Evolutionary conservation across 2,797 vertebrate species (phyloP).

Genomic region (Tokudaia muenninki): DNA sequence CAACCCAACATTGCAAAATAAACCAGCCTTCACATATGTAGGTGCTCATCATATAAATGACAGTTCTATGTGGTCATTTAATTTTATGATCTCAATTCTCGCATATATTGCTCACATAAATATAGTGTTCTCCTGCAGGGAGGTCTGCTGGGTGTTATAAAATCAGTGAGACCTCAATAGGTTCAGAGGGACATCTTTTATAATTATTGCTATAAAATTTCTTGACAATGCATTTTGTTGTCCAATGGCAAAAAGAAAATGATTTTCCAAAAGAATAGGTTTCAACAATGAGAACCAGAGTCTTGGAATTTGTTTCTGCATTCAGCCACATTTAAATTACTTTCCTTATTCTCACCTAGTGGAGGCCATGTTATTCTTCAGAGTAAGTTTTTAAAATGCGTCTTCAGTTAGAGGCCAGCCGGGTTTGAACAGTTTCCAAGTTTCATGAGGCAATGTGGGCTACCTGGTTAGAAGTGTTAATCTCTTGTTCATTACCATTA

Average conservation of each 20-base stretch:
- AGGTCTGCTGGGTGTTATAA: conserved; percentile 94
- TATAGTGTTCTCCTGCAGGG: conserved; percentile 94
- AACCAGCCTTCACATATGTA: conserved; percentile 90
- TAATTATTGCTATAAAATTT: conserved; percentile 94
- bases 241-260: conserved; percentile 90
- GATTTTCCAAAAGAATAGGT: conserved; percentile 89
- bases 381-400: conserved; percentile 81
- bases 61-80: conserved; percentile 96
- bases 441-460: conserved; percentile 54
- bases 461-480: conserved; percentile 83
- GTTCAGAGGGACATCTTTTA: conserved; percentile 97
- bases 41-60: conserved; percentile 91
- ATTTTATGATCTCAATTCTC: conserved; percentile 98
- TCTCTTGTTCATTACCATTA: conserved; percentile 84
- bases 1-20: conserved; percentile 86
- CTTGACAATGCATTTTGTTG: conserved; percentile 92
- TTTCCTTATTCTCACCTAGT: conserved; percentile 83
- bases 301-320: conserved; percentile 81
- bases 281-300: conserved; percentile 87
- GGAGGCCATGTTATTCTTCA: conserved; percentile 73
- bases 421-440: conserved; percentile 72
- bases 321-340: conserved; percentile 87
- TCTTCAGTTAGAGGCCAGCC: neutral
- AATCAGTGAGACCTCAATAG: conserved; percentile 93
- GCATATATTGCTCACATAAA: conserved; percentile 99